A percentile compares a stretch with the other conserved stretches of the same genome.
These are phyloP conservation scores for Euzophera pinguis DNA, from an alignment of 2,888 invertebrate genomes.

Conservation along the genomic window DNA sequence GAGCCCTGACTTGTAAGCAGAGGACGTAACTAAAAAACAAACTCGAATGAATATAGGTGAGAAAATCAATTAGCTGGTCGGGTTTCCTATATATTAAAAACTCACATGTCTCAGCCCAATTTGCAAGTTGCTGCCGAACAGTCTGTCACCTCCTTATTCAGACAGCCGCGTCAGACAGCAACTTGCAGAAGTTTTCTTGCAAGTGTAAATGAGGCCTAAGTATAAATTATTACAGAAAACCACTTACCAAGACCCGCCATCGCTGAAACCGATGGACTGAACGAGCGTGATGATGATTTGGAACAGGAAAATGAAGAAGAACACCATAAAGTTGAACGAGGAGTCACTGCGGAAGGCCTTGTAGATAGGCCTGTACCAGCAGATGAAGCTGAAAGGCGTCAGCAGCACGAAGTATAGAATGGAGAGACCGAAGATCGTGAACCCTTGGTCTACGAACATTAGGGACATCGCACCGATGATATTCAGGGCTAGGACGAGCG, in stretches of 20 bases:
- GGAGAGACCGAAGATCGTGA: conserved; percentile 90
- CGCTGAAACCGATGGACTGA: conserved; percentile 92
- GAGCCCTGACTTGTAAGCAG: too few species aligned
- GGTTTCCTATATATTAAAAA: too few species aligned
- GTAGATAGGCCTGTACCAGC: conserved; percentile 99
- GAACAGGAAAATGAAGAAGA: conserved; percentile 99
- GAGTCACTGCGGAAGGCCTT: conserved; percentile 99
- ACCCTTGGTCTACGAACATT: conserved; percentile 80
- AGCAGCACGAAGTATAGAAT: conserved; percentile 94
- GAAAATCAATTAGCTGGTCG: too few species aligned
- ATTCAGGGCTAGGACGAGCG: conserved; percentile 90
- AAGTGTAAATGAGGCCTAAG: background rate
- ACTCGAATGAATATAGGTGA: too few species aligned
- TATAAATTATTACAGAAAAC: background rate
- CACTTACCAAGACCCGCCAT: conserved; percentile 92
- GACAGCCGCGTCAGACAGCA: too few species aligned
- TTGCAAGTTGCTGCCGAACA: too few species aligned
- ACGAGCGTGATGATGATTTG: conserved; percentile 94
- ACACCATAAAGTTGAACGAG: conserved; percentile 99
- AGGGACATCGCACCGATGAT: conserved; percentile 91
- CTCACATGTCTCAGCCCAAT: too few species aligned
- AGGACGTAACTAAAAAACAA: too few species aligned
- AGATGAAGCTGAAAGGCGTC: conserved; percentile 97
- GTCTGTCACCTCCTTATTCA: too few species aligned
- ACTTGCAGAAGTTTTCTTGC: too few species aligned